Percentiles rank a stretch among this genome's conserved stretches.
phyloP scores from a whole-genome alignment of 2,113 vertebrate species.

The Ceyx melanurus region DNA sequence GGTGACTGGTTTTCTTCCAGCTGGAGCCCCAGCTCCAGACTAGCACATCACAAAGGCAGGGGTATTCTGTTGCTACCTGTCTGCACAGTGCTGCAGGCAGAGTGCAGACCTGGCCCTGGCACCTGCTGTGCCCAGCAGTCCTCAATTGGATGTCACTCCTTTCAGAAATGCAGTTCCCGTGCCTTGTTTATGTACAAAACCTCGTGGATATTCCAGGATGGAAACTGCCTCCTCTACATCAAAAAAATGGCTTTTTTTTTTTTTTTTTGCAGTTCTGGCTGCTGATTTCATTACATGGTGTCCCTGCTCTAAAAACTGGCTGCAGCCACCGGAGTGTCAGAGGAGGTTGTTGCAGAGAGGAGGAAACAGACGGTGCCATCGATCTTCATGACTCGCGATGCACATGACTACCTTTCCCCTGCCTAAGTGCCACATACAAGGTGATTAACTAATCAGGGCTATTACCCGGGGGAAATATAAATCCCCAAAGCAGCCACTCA shows the following conservation, averaged over 20 bases:
- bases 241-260: not conserved
- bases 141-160: fast-evolving
- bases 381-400: conserved; percentile 71
- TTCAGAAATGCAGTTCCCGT: not conserved
- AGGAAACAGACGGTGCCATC: conserved; percentile 65
- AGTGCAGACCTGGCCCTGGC: not conserved
- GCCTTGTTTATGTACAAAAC: not conserved
- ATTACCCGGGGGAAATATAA: conserved; percentile 66
- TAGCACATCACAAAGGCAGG: not conserved
- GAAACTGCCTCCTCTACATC: not conserved
- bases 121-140: fast-evolving
- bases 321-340: conserved; percentile 2
- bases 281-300: not conserved
- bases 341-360: conserved; percentile 11
- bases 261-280: not conserved
- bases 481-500: conserved; percentile 24
- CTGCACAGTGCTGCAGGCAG: not conserved
- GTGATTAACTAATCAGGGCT: conserved; percentile 74
- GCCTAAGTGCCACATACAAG: conserved; percentile 59
- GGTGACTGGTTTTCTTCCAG: not conserved
- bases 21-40: not conserved
- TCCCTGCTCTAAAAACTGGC: conserved; percentile 7
- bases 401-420: conserved; percentile 64
- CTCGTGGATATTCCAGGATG: not conserved
- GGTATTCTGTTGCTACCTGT: not conserved